Conservation (phyloP, 1,140 invertebrate species). For the Cyphomyrmex costatus region DNA sequence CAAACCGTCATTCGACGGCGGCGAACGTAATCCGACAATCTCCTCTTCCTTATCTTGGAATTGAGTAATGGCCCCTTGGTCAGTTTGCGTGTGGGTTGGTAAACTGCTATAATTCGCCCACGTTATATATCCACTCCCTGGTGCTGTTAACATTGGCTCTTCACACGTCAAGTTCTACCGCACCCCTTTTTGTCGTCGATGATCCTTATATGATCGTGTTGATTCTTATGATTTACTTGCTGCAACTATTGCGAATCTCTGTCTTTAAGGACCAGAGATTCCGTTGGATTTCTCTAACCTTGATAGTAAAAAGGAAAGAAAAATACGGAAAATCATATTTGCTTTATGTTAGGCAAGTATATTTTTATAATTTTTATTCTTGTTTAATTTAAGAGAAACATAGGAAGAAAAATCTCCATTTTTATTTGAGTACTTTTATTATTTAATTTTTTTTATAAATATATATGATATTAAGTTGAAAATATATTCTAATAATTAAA, state of each 20-base stretch:
- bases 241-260: not conserved
- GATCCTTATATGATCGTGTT: not conserved
- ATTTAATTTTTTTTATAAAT: not conserved
- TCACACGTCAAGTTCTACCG: constrained; percentile 11
- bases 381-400: not conserved
- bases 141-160: constrained; percentile 26
- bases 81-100: constrained; percentile 77
- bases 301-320: not conserved
- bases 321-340: not conserved
- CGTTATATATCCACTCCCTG: constrained; percentile 58
- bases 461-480: not conserved
- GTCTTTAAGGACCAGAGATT: not conserved
- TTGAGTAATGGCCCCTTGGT: constrained; percentile 78
- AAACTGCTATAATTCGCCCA: constrained; percentile 82
- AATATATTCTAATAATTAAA: too few relatives aligned
- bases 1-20: constrained; percentile 13
- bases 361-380: not conserved
- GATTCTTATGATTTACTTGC: not conserved
- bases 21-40: constrained; percentile 71
- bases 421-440: not conserved
- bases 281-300: too few relatives aligned
- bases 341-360: not conserved
- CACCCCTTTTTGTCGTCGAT: not conserved
- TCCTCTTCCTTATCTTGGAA: constrained; percentile 75
- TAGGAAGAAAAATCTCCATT: not conserved